phyloP scores from a whole-genome alignment of 37 sponge, comb jelly and placozoan genomes.

The Dysidea cf. avara region DNA sequence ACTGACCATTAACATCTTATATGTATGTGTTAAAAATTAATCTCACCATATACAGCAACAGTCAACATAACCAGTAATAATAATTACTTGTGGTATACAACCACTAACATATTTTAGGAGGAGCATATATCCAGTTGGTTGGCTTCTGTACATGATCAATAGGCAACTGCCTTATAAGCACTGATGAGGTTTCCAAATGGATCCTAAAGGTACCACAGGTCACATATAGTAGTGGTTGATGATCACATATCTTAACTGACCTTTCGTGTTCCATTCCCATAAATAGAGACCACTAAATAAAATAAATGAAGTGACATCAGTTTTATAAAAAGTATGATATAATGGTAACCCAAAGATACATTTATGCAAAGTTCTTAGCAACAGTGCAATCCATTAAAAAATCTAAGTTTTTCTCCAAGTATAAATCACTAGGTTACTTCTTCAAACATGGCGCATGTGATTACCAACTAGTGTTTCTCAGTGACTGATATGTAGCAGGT shows the following conservation, averaged over 20 bases:
- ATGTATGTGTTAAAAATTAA: no score
- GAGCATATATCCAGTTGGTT: conserved; percentile 80
- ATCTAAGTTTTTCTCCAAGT: no score
- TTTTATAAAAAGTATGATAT: background rate
- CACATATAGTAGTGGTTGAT: background rate
- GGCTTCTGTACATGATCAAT: conserved; percentile 63
- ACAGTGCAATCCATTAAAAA: background rate
- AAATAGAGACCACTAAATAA: conserved; percentile 70
- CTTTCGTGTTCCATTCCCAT: conserved; percentile 89
- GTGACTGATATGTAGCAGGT: no score
- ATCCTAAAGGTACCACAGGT: conserved; percentile 34
- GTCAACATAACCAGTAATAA: no score
- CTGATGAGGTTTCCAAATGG: conserved; percentile 84
- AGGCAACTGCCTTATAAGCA: conserved; percentile 81
- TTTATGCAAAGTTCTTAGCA: background rate
- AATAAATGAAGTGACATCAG: background rate
- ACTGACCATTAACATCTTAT: no score
- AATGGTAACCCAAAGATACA: background rate
- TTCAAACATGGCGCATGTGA: no score
- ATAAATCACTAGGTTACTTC: no score
- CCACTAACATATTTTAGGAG: conserved; percentile 39
- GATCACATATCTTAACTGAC: conserved; percentile 13
- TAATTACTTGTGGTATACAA: background rate
- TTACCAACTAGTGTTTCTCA: no score
- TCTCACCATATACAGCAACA: no score